These are phyloP conservation scores for Anhinga rufa DNA, from an alignment of 2,113 vertebrate species.

Conservation along the genomic window DNA sequence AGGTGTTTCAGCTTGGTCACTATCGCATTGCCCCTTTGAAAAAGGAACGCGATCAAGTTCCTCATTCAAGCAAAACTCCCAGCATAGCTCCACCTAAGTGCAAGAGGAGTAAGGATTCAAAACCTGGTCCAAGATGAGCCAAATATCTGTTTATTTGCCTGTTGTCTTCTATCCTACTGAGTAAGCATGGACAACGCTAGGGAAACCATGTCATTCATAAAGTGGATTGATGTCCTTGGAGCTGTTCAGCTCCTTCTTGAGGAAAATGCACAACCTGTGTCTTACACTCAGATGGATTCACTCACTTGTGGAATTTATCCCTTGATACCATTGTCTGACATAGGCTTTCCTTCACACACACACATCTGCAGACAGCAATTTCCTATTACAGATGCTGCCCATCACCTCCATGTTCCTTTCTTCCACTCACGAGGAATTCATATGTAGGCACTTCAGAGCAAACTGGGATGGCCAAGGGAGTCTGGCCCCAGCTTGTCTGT, in stretches of 20 bases:
- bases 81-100: neutral
- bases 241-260: conserved; percentile 4
- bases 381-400: conserved; percentile 60
- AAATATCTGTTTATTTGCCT: neutral
- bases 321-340: conserved; percentile 61
- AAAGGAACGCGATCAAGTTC: neutral
- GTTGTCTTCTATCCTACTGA: neutral
- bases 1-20: neutral
- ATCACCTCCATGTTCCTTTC: conserved; percentile 47
- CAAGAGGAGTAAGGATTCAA: neutral
- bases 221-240: conserved; percentile 1
- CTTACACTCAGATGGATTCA: conserved; percentile 58
- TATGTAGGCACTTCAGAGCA: conserved; percentile 18
- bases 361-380: conserved; percentile 57
- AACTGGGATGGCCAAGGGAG: neutral
- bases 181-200: neutral
- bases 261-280: conserved; percentile 36
- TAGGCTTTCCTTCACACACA: conserved; percentile 48
- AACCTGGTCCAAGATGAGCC: neutral
- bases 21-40: neutral
- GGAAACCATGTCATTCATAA: neutral
- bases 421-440: conserved; percentile 36
- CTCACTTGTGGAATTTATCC: conserved; percentile 65
- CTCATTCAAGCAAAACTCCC: neutral
- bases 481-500: neutral